Evolutionary conservation across 2,888 invertebrate species (phyloP).

Genomic region (Megaustenia siamemsis): DNA sequence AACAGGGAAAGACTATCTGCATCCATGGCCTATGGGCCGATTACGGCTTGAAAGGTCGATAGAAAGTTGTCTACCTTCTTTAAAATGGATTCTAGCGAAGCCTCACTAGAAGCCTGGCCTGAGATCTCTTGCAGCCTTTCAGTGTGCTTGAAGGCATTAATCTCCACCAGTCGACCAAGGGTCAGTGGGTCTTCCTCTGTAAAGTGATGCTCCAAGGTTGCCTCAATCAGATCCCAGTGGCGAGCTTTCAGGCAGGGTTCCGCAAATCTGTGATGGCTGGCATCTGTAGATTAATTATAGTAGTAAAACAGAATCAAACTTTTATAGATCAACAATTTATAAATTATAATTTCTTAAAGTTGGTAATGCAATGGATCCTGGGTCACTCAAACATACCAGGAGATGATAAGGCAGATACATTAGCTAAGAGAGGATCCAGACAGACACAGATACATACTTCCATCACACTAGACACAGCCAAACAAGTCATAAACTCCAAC

Average conservation of each 20-base stretch:
- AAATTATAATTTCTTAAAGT: too few relatives aligned
- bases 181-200: constrained; percentile 86
- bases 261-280: constrained; percentile 90
- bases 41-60: too few relatives aligned
- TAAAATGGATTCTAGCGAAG: constrained; percentile 88
- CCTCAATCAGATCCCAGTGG: constrained; percentile 92
- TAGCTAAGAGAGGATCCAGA: too few relatives aligned
- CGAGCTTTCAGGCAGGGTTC: constrained; percentile 89
- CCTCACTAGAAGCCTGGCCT: constrained; percentile 92
- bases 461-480: too few relatives aligned
- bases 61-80: constrained; percentile 83
- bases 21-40: too few relatives aligned
- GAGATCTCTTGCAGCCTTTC: constrained; percentile 91
- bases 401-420: too few relatives aligned
- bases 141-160: constrained; percentile 87
- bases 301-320: background rate
- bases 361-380: too few relatives aligned
- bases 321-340: too few relatives aligned
- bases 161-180: constrained; percentile 85
- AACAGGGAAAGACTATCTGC: too few relatives aligned
- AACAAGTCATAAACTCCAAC: too few relatives aligned
- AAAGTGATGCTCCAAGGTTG: constrained; percentile 85
- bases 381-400: too few relatives aligned
- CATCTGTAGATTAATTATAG: constrained; percentile 63
- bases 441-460: too few relatives aligned